These are phyloP conservation scores for Drosophila borborema DNA, from an alignment of 2,888 invertebrate species.

Conservation along the genomic window DNA sequence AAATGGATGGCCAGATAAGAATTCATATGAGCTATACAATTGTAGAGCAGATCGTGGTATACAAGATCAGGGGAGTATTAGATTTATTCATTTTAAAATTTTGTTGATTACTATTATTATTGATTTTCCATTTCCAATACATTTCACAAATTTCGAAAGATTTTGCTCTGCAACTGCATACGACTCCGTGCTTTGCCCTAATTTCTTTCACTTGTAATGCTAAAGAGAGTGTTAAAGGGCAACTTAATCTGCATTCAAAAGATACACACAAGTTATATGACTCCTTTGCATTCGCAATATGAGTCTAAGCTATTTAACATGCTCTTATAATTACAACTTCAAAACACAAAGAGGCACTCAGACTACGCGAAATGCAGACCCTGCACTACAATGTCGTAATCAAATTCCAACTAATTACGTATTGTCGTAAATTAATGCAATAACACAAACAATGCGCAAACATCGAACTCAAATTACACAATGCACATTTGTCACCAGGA, in stretches of 20 bases:
- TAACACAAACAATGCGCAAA: slow-evolving; percentile 74
- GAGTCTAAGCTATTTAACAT: slow-evolving; percentile 64
- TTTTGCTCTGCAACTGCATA: too few relatives aligned
- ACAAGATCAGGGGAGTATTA: too few relatives aligned
- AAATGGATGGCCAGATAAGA: too few relatives aligned
- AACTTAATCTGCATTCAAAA: slow-evolving; percentile 3
- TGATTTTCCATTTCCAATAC: too few relatives aligned
- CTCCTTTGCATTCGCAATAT: slow-evolving; percentile 40
- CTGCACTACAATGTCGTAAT: slow-evolving; percentile 63
- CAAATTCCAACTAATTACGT: slow-evolving; percentile 79
- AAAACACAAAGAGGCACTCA: slow-evolving; percentile 65
- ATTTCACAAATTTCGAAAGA: too few relatives aligned
- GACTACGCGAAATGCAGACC: slow-evolving; percentile 27
- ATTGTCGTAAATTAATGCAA: slow-evolving; percentile 80
- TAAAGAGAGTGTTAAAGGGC: not conserved
- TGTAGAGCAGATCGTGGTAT: too few relatives aligned
- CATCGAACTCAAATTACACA: slow-evolving; percentile 73
- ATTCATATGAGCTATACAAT: not conserved
- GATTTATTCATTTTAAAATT: too few relatives aligned
- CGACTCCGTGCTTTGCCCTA: too few relatives aligned
- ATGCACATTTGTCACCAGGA: slow-evolving; percentile 26
- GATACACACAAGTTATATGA: slow-evolving; percentile 12
- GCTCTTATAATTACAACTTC: slow-evolving; percentile 44
- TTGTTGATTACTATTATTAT: too few relatives aligned
- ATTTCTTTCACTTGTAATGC: not conserved